Evolutionary conservation across 2,888 invertebrate genomes (phyloP), one percentile per base, ranked within the genome.

Genomic region (Andrena camellia): DNA sequence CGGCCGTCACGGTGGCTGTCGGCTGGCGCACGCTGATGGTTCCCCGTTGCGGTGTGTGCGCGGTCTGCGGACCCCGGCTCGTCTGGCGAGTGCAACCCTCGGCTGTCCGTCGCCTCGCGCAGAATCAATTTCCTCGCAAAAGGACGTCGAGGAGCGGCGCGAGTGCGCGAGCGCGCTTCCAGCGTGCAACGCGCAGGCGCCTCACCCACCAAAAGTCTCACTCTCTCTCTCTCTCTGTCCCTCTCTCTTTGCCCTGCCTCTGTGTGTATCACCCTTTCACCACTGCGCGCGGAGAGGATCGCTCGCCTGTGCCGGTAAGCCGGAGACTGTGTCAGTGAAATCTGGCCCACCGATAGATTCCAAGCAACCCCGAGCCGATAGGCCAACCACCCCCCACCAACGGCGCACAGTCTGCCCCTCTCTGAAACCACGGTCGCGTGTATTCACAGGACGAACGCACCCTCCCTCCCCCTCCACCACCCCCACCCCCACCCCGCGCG

Each of bases 71-170:
- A 78, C 71, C 87, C 85, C 84, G 87, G 85, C 81, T 81, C 83
- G 75, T 83, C 87, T 77, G 87, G 60, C 73, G 85, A 42, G 59
- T 78, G 85, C 86, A 78, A 78, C 72, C 79, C 75, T 75, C 76
- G 74, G 77, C 74, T 76, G 82, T 60, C 76, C 66, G 75, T 35
- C 78, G 84, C 66, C 78, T 85, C 92, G 92, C 92, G 92, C 92
- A 92, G 92, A 92, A 92, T 92, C 92, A 92, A 92, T 92, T 92
- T 92, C 91, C 89, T 91, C 88, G 86, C 86, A 84, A 79, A 81
- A 84, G 86, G 86, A 87, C 86, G 86, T 77, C 86, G 88, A 69
- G 78, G 73, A 75, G 81, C 77, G 81, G 69, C 81, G 86, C 80
- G 78, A 80, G 73, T 85, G 86, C 88, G 86, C 85, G 79, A 81